Conservation (phyloP, 2,888 invertebrate genomes). For the Eumerus sabulonum region DNA sequence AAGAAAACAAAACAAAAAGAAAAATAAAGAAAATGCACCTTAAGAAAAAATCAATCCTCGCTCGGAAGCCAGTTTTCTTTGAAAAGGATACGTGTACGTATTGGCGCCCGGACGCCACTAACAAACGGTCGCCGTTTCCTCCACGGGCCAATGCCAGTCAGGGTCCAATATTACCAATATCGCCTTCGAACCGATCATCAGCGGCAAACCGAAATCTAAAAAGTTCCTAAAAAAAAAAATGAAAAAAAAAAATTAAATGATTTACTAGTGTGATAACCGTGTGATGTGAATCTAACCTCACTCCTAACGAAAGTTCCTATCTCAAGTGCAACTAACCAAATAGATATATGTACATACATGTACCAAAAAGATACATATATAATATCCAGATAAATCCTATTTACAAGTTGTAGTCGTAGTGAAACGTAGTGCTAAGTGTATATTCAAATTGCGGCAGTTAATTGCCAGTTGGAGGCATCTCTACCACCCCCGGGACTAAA, state of each 20-base stretch:
- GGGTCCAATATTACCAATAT: constrained; percentile 44
- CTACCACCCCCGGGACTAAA: constrained; percentile 21
- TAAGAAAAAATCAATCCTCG: constrained; percentile 76
- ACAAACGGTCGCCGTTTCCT: constrained; percentile 50
- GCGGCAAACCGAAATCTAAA: constrained; percentile 31
- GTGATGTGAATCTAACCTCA: constrained; percentile 63
- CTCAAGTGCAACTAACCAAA: constrained; percentile 64
- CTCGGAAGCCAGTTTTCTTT: constrained; percentile 67
- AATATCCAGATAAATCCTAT: constrained; percentile 45
- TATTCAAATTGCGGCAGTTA: constrained; percentile 54
- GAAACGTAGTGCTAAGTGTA: constrained; percentile 41
- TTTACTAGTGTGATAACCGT: constrained; percentile 9
- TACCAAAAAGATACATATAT: constrained; percentile 13
- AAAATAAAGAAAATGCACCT: constrained; percentile 70
- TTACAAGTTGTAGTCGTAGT: constrained; percentile 46
- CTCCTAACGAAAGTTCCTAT: constrained; percentile 72
- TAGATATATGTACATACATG: no score
- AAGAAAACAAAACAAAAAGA: no score
- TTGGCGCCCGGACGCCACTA: constrained; percentile 64
- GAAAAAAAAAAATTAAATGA: constrained; percentile 36
- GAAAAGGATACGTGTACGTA: constrained; percentile 69
- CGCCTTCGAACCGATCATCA: constrained; percentile 30
- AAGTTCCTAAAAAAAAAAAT: constrained; percentile 64
- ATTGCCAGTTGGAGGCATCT: constrained; percentile 52
- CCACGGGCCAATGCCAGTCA: constrained; percentile 40